Evolutionary conservation across 2,888 invertebrate species (phyloP).

Genomic region (Caenorhabditis sp.): DNA sequence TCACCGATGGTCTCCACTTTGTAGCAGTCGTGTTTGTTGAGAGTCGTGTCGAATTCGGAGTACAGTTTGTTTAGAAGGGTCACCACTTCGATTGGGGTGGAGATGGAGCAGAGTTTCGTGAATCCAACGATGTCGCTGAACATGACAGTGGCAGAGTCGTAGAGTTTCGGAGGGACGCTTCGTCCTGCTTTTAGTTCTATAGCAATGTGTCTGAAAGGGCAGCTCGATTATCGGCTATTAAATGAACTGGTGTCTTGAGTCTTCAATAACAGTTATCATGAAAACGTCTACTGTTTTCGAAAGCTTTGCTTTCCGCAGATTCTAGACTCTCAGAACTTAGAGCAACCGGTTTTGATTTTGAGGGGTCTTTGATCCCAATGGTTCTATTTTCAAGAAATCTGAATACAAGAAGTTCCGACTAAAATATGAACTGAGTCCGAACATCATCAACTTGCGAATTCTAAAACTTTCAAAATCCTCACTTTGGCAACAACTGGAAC

Average conservation of each 20-base stretch:
- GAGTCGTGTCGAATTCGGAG: constrained; percentile 80
- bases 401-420: too few species aligned
- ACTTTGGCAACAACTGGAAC: constrained; percentile 73
- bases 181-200: constrained; percentile 79
- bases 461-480: background rate
- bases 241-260: too few species aligned
- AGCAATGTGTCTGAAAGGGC: constrained; percentile 76
- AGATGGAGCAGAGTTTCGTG: constrained; percentile 69
- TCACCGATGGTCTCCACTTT: constrained; percentile 78
- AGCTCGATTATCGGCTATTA: too few species aligned
- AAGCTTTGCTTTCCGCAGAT: too few species aligned
- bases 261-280: too few species aligned
- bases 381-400: too few species aligned
- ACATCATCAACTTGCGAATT: too few species aligned
- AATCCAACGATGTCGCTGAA: constrained; percentile 75
- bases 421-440: too few species aligned
- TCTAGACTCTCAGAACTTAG: too few species aligned
- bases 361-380: too few species aligned
- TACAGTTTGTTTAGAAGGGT: constrained; percentile 77
- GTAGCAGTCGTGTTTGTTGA: constrained; percentile 73
- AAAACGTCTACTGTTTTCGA: too few species aligned
- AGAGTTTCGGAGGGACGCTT: constrained; percentile 78
- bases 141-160: constrained; percentile 79
- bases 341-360: too few species aligned
- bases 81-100: constrained; percentile 72